Evolutionary conservation across 2,888 invertebrate species (phyloP), one percentile per base, ranked within the genome.

Genomic region (Cerastoderma edule): DNA sequence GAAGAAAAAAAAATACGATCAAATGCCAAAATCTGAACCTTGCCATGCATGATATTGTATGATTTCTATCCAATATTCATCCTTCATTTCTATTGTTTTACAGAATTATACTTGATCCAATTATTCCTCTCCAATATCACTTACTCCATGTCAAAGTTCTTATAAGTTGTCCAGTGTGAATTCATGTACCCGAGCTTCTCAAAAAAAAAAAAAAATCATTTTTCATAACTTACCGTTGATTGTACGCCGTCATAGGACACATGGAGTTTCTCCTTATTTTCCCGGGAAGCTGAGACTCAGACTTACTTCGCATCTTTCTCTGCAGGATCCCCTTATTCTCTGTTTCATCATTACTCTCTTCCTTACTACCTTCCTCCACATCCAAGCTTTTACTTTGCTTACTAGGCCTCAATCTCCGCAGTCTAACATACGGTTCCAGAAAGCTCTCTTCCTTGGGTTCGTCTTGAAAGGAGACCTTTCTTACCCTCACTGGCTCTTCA

Each of bases 221-320:
- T n/a, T n/a, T n/a, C n/a, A n/a, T 33, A n/a, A 66, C 75, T 71
- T 65, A 74, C 78, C 74, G 70, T 28, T 74, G 16, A 53, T 74
- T 74, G 32, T 73, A 78, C 13, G 78, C 73, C n/a, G 78, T 78
- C 71, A 73, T 67, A 6, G 73, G 71, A 70, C 73, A 78, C 56
- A 78, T 27, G 2, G 78, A 70, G 46, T 54, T 65, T 50, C 65
- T 73, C 32, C 78, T 56, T 24, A 57, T 30, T 48, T 67, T 74
- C 28, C 56, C 71, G 27, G 50, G 24, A 13, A 39, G 13, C 35
- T 60, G 22, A 24, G 60, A 60, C 27, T 60, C 60, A 1, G 60
- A 60, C 60, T 39, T 60, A 39, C 60, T 60, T 5, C 60, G 16
- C 6, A 39, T 39, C 60, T 60, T 60, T 27, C 60, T 35, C 27